Base-by-base conservation (phyloP, 2,888 invertebrate genomes). In the Eucera pruinosa region DNA sequence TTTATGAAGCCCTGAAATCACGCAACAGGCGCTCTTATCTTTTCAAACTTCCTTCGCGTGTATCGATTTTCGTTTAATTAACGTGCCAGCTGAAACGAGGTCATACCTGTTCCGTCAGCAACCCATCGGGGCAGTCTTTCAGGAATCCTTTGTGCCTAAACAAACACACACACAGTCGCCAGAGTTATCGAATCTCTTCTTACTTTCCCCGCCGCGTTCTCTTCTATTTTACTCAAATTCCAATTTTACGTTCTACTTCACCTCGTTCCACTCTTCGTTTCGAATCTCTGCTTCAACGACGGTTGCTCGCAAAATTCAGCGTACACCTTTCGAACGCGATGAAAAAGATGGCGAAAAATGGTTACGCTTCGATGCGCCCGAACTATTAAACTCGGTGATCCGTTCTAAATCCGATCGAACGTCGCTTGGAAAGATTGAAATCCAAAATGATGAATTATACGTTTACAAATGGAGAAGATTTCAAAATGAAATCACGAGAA, bases 101-200 rank as follows among this genome's bases (percentile, higher is more conserved):
- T 91, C 93, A 92, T 93, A 98, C 98, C 95, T 98, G 97, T 93
- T 98, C 98, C 74, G 98, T 98, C 75, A 98, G 95, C 90, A 98
- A 95, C 86, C 98, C 98, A 93, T 98, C 97, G 72, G 98, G 98
- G 93, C 98, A 98, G 93, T 98, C 98, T 94, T 98, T 97, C 86
- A 98, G 95, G 93, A 98, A 98, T 91, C 98, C 98, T 95, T 98
- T 98, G 94, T 98, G 97, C 98, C 97, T 97, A 94, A 77, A 69
- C 71, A 77, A n/a, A n/a, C n/a, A n/a, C n/a, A 69, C 71, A 71
- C 71, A 75, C 58, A 54, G 27, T 65, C 52, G 41, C 18, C 43
- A 64, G 30, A 58, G 50, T 54, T 74, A 75, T 65, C 65, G 58
- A 64, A 25, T 11, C 36, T 36, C 4, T 15, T 36, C 27, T n/a